Evolutionary conservation across 2,113 vertebrate species (phyloP).

Genomic region (Zingel zingel): DNA sequence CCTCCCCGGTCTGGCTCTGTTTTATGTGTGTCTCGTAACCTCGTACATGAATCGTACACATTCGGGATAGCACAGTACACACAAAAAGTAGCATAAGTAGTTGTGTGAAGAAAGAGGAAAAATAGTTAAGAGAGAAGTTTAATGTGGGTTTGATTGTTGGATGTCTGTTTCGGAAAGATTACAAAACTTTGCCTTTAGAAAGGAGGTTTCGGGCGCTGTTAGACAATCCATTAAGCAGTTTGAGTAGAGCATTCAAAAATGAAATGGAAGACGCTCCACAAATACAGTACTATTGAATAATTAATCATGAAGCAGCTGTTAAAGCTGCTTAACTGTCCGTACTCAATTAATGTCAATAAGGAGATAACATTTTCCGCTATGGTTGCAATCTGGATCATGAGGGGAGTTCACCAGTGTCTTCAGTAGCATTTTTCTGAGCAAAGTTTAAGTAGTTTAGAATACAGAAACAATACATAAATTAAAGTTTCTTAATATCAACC

Average conservation of each 20-base stretch:
- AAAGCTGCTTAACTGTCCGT: not conserved
- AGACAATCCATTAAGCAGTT: not conserved
- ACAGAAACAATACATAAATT: no score
- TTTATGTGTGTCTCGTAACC: not conserved
- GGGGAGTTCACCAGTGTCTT: not conserved
- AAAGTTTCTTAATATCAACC: no score
- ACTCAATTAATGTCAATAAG: no score
- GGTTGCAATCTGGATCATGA: not conserved
- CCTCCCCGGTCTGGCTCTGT: not conserved
- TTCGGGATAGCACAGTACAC: not conserved
- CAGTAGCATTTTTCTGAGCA: no score
- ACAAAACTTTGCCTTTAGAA: no score
- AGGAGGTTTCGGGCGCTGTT: not conserved
- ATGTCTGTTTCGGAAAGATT: no score
- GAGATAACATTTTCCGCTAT: no score
- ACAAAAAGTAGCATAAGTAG: not conserved
- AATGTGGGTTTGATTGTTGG: no score
- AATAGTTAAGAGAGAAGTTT: no score
- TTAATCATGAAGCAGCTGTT: not conserved
- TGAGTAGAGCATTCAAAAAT: not conserved
- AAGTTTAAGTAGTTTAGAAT: no score
- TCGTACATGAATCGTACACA: not conserved
- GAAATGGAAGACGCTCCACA: not conserved
- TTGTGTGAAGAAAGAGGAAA: not conserved
- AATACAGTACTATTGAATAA: not conserved